Evolutionary conservation across 2,888 invertebrate species (phyloP).

Genomic region (Andrena marginata): DNA sequence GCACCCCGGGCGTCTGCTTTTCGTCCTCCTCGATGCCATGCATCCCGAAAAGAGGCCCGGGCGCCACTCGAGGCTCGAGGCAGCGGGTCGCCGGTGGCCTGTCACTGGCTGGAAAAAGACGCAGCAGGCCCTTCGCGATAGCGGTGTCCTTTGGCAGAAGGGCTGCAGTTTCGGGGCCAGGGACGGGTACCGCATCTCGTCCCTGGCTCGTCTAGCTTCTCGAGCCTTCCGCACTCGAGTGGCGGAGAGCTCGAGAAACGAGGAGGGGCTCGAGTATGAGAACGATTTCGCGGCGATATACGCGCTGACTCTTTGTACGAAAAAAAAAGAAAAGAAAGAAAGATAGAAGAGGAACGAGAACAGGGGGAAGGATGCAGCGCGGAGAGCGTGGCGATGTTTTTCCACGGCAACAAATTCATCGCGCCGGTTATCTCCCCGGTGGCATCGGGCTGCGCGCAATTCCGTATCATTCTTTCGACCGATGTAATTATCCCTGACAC

Average conservation of each 20-base stretch:
- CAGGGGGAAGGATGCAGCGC: slow-evolving; percentile 16
- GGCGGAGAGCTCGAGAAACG: not conserved
- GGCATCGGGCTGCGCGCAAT: slow-evolving; percentile 68
- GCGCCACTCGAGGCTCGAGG: slow-evolving; percentile 72
- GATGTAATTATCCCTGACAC: slow-evolving; percentile 73
- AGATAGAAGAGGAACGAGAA: not conserved
- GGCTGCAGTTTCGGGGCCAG: slow-evolving; percentile 9
- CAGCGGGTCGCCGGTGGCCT: slow-evolving; percentile 41
- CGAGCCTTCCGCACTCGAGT: not conserved
- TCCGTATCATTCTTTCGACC: slow-evolving; percentile 75
- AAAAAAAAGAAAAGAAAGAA: slow-evolving; percentile 1
- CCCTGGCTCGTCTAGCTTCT: not conserved
- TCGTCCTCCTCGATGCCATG: slow-evolving; percentile 57
- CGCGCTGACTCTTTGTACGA: slow-evolving; percentile 33
- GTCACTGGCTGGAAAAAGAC: slow-evolving; percentile 68
- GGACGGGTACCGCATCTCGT: too few relatives aligned
- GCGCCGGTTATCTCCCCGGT: slow-evolving; percentile 61
- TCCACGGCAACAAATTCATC: slow-evolving; percentile 69
- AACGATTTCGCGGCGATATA: slow-evolving; percentile 33
- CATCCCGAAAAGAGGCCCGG: slow-evolving; percentile 63
- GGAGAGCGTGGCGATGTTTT: slow-evolving; percentile 46
- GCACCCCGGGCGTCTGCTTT: slow-evolving; percentile 60
- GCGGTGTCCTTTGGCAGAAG: slow-evolving; percentile 41
- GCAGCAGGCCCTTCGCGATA: slow-evolving; percentile 70
- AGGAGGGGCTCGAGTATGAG: slow-evolving; percentile 23